Evolutionary conservation across 2,888 invertebrate species (phyloP).

Genomic region (Oligia strigilis): DNA sequence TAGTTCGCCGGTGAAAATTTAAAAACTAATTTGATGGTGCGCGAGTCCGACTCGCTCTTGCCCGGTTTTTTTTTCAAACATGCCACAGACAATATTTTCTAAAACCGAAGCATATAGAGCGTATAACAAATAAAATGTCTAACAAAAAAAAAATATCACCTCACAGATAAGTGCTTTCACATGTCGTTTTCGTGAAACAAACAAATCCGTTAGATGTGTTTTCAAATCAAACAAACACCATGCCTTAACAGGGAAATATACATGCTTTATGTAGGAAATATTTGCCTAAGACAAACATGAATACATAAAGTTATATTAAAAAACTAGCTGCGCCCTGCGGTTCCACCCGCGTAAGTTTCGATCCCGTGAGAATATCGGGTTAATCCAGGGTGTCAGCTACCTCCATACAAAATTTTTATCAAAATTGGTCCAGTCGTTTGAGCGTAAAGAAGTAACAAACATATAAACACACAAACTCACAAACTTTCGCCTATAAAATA

Average conservation of each 20-base stretch:
- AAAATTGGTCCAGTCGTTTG: no score
- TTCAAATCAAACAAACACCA: slow-evolving; percentile 66
- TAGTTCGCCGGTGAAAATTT: no score
- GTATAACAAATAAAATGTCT: slow-evolving; percentile 55
- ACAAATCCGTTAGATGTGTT: slow-evolving; percentile 64
- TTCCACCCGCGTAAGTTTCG: no score
- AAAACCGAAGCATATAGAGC: slow-evolving; percentile 27
- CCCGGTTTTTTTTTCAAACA: not conserved
- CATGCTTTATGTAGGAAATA: slow-evolving; percentile 38
- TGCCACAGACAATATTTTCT: slow-evolving; percentile 29
- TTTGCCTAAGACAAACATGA: slow-evolving; percentile 10
- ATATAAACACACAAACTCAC: no score
- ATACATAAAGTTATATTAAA: not conserved
- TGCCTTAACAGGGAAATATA: slow-evolving; percentile 45
- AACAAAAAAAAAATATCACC: slow-evolving; percentile 57
- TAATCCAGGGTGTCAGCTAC: no score
- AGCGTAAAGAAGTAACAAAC: no score
- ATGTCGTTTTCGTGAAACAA: slow-evolving; percentile 67
- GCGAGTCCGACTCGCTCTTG: no score
- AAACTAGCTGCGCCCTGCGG: not conserved
- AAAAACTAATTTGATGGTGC: no score
- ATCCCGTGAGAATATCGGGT: no score
- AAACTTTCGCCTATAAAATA: no score
- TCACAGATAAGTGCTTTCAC: slow-evolving; percentile 69
- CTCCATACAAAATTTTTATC: no score